phyloP scores from a whole-genome alignment of 1,140 invertebrate species.

The Camponotus floridanus region DNA sequence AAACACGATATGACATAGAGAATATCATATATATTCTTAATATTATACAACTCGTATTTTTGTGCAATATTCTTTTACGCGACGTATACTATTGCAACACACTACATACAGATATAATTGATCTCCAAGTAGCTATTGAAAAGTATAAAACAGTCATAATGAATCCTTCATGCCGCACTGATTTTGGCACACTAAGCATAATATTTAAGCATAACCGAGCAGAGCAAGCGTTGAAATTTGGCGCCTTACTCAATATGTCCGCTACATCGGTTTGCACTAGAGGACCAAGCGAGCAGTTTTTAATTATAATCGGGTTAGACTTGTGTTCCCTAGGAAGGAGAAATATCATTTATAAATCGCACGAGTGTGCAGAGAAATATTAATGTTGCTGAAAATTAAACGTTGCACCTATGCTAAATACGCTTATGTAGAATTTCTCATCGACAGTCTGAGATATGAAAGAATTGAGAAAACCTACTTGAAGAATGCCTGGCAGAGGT shows the following conservation, averaged over 20 bases:
- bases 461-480: conserved; percentile 82
- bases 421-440: neutral
- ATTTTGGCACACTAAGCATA: conserved; percentile 56
- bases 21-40: conserved; percentile 15
- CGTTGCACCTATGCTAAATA: neutral
- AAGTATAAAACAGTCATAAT: conserved; percentile 6
- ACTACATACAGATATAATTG: conserved; percentile 38
- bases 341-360: conserved; percentile 72
- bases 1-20: conserved; percentile 13
- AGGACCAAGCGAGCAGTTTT: conserved; percentile 73
- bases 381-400: conserved; percentile 35
- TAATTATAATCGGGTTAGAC: conserved; percentile 77
- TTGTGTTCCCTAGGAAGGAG: conserved; percentile 77
- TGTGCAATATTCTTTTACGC: neutral
- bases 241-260: conserved; percentile 75
- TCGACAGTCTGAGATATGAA: neutral
- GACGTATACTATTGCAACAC: conserved; percentile 5
- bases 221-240: conserved; percentile 66
- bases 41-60: neutral
- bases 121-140: conserved; percentile 13
- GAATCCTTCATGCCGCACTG: conserved; percentile 58
- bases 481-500: conserved; percentile 88
- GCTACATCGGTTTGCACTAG: conserved; percentile 74
- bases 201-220: conserved; percentile 62
- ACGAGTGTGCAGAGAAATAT: neutral